Percentiles rank a stretch among this genome's conserved stretches.
These are phyloP conservation scores for Eurytoma californica DNA, from an alignment of 2,888 invertebrate genomes.

Conservation along the genomic window DNA sequence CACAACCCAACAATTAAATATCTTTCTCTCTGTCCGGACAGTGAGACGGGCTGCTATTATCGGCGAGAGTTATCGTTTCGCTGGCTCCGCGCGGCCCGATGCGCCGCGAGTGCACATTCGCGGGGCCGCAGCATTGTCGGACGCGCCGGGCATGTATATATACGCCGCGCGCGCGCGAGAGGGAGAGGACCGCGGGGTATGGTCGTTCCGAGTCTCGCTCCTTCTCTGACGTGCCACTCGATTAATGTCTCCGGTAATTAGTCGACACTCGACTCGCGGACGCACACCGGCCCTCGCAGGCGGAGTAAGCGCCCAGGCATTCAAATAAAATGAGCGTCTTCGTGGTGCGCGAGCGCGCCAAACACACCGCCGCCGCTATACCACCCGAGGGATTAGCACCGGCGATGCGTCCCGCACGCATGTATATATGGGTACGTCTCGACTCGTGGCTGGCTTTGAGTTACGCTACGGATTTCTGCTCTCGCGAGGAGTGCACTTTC, in stretches of 20 bases:
- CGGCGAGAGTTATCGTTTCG: constrained; percentile 71
- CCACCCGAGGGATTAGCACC: constrained; percentile 46
- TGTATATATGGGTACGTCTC: not conserved
- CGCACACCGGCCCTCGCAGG: constrained; percentile 19
- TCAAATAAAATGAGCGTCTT: constrained; percentile 35
- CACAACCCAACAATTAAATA: constrained; percentile 72
- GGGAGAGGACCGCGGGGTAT: constrained; percentile 58
- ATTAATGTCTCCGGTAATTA: constrained; percentile 67
- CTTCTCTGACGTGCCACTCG: constrained; percentile 60
- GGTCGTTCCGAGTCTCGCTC: constrained; percentile 49
- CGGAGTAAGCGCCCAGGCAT: constrained; percentile 17
- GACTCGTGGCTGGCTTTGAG: constrained; percentile 25
- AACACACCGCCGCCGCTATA: not conserved
- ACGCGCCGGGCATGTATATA: not conserved
- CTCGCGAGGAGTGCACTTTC: constrained; percentile 3
- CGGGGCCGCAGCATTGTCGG: constrained; percentile 51
- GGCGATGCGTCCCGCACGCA: constrained; percentile 5
- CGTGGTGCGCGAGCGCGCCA: not conserved
- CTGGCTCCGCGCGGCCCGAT: constrained; percentile 45
- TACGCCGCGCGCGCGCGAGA: constrained; percentile 1
- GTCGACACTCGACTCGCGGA: constrained; percentile 52
- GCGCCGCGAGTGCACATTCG: constrained; percentile 41
- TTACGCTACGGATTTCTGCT: constrained; percentile 43
- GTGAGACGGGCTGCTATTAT: constrained; percentile 70
- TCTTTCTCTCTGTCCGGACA: constrained; percentile 60